These are phyloP conservation scores for Drosophila kanekoi DNA, from an alignment of 2,888 invertebrate species.

Conservation along the genomic window DNA sequence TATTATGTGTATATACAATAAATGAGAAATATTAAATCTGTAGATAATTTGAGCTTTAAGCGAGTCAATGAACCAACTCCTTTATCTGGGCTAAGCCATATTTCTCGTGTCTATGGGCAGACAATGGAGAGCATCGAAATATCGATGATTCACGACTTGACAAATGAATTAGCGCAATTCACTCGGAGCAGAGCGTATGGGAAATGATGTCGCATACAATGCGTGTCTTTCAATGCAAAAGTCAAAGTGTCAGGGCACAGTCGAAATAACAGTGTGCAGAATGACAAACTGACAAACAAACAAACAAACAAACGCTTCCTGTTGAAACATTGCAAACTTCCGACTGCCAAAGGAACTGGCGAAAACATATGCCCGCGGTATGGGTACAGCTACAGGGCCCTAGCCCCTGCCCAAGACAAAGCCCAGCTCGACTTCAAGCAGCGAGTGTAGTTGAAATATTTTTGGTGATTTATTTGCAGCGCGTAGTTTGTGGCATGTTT, in stretches of 20 bases:
- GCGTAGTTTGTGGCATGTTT: constrained; percentile 79
- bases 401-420: constrained; percentile 9
- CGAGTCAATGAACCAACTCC: constrained; percentile 35
- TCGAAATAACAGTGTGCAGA: constrained; percentile 68
- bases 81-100: constrained; percentile 25
- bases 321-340: constrained; percentile 81
- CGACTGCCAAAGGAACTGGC: constrained; percentile 66
- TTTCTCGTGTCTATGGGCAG: constrained; percentile 18
- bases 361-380: constrained; percentile 70
- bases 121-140: constrained; percentile 43
- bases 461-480: constrained; percentile 81
- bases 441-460: constrained; percentile 78
- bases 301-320: constrained; percentile 71
- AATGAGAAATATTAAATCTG: neutral
- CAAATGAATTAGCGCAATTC: constrained; percentile 79
- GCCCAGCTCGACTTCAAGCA: constrained; percentile 24
- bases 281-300: constrained; percentile 41
- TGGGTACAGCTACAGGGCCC: constrained; percentile 50
- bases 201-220: constrained; percentile 67
- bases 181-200: constrained; percentile 38
- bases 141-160: constrained; percentile 75
- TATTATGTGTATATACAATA: constrained; percentile 6
- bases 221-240: constrained; percentile 77
- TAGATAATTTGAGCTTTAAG: constrained; percentile 30
- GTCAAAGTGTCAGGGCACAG: constrained; percentile 78